These are phyloP conservation scores for Drosophila eugracilis DNA, from an alignment of 1,140 invertebrate genomes.

Conservation along the genomic window DNA sequence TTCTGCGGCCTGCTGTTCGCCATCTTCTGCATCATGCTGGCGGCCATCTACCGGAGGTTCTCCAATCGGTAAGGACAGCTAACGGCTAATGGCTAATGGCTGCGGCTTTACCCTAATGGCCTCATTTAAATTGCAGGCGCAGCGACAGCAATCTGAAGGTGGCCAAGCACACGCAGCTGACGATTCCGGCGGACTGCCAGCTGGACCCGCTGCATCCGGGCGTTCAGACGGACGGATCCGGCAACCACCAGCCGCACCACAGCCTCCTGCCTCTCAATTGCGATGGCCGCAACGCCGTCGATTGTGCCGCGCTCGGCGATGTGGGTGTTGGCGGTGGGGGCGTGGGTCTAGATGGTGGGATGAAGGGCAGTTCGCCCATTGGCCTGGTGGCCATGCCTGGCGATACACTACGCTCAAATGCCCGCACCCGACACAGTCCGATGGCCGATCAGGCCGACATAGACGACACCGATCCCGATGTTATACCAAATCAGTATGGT, in stretches of 20 bases:
- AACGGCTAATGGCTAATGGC: slow-evolving; percentile 12
- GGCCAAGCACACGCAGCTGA: slow-evolving; percentile 82
- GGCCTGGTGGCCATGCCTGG: slow-evolving; percentile 52
- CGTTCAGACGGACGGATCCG: slow-evolving; percentile 60
- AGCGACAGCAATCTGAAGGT: slow-evolving; percentile 83
- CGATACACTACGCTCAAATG: slow-evolving; percentile 71
- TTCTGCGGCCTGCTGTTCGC: slow-evolving; percentile 89
- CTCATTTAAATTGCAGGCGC: slow-evolving; percentile 73
- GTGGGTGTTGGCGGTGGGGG: slow-evolving; percentile 21
- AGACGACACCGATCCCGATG: slow-evolving; percentile 91
- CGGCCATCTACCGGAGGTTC: slow-evolving; percentile 89
- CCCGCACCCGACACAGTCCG: slow-evolving; percentile 68
- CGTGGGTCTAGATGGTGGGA: slow-evolving; percentile 31
- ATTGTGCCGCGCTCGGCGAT: slow-evolving; percentile 48
- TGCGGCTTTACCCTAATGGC: slow-evolving; percentile 46
- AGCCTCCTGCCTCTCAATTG: slow-evolving; percentile 79
- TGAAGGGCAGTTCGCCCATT: slow-evolving; percentile 56
- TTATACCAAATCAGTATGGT: slow-evolving; percentile 94
- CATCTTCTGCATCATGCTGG: slow-evolving; percentile 89
- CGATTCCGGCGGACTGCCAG: slow-evolving; percentile 83
- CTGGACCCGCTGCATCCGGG: slow-evolving; percentile 79
- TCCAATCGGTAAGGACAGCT: slow-evolving; percentile 77
- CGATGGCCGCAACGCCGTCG: slow-evolving; percentile 68
- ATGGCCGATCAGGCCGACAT: slow-evolving; percentile 85
- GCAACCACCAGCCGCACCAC: slow-evolving; percentile 76